Base-by-base conservation (phyloP, 2,797 vertebrate species). In the Vespertilio murinus region DNA sequence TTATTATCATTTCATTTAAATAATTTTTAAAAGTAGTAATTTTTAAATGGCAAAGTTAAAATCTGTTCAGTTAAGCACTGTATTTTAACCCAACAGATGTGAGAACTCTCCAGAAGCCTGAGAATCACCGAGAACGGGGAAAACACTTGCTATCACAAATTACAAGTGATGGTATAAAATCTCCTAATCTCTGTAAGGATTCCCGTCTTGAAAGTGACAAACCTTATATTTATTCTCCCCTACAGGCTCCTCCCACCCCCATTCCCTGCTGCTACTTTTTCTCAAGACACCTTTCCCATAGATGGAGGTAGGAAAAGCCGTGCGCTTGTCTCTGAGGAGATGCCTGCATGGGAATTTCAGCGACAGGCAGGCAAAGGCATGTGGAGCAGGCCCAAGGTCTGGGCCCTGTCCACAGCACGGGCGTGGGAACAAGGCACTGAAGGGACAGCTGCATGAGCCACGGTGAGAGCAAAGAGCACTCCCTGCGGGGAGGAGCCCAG, bases 1-100 rank as follows among this genome's bases (percentile, higher is more conserved):
- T 89, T 64, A 65, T 64, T 33, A 45, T 67, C 5, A 84, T 82
- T 96, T 54, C 61, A 49, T 61, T 84, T 94, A 70, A 87, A 77
- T 8, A 42, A 74, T 65, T 61, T 69, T 47, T 70, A 74, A 83
- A 85, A 23, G 11, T 23, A 40, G 22, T 49, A 56, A 5, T 61
- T 92, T 92, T 25, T 42, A 84, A 81, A 64, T 28, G 28, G 18
- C 59, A 11, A 78, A 92, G 84, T 88, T 85, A 79, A 77, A 90
- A 67, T 84, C 30, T 87, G 8, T 35, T 94, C 38, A 52, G 54
- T 52, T 42, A 74, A 78, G 9, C 17, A 25, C 8, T 69, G 1
- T 30, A 33, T n/a, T 94, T 81, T 81, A 93, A 91, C 78, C 14
- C 28, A 25, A 22, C 2, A 59, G 12, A 38, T n/a, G 73, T 0